Evolutionary conservation across 2,113 vertebrate genomes (phyloP).

Genomic region (Micromys minutus): DNA sequence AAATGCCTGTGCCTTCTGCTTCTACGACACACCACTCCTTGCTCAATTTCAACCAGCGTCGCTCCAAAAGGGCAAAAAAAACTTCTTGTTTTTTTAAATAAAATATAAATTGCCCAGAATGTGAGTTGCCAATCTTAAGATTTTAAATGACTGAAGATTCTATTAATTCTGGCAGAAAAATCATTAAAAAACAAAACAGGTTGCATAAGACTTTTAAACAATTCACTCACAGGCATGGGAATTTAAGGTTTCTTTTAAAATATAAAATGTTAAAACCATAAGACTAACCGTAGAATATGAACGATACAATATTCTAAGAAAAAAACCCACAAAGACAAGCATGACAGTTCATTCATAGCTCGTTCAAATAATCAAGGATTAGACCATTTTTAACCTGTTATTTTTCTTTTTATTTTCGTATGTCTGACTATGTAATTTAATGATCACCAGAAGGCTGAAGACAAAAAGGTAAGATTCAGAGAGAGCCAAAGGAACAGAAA

Average conservation of each 20-base stretch:
- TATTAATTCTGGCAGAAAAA: neutral
- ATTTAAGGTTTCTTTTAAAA: slow-evolving; percentile 65
- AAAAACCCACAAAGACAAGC: slow-evolving; percentile 18
- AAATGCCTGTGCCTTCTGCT: slow-evolving; percentile 84
- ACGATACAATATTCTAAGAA: neutral
- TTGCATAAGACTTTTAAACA: slow-evolving; percentile 77
- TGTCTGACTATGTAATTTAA: neutral
- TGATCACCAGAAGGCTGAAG: slow-evolving; percentile 34
- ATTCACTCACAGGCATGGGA: slow-evolving; percentile 47
- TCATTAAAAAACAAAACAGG: slow-evolving; percentile 72
- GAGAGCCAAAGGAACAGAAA: slow-evolving; percentile 4
- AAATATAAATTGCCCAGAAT: slow-evolving; percentile 44
- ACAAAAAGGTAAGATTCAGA: neutral
- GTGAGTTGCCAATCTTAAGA: slow-evolving; percentile 35
- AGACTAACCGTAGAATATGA: slow-evolving; percentile 27
- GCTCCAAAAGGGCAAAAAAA: slow-evolving; percentile 57
- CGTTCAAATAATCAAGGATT: slow-evolving; percentile 50
- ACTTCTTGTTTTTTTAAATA: slow-evolving; percentile 59
- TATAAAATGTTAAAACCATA: slow-evolving; percentile 26
- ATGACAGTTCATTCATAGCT: slow-evolving; percentile 64
- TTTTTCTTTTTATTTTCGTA: slow-evolving; percentile 52
- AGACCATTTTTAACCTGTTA: slow-evolving; percentile 48
- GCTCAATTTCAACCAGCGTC: slow-evolving; percentile 55
- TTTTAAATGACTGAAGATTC: slow-evolving; percentile 52
- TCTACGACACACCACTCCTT: slow-evolving; percentile 52